phyloP scores from a whole-genome alignment of 2,888 invertebrate genomes.

The Diarsia rubi region DNA sequence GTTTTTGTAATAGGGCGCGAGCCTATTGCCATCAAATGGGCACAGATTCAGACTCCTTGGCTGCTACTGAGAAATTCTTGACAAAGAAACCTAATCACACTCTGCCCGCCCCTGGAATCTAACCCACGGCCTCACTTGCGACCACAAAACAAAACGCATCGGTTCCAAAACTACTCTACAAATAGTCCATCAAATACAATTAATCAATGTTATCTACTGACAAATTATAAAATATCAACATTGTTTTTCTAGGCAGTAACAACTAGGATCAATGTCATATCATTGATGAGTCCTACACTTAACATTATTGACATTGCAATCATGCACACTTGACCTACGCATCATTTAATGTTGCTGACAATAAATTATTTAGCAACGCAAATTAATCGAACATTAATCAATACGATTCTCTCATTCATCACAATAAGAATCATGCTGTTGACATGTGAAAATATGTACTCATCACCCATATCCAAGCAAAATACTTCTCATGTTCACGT shows the following conservation, averaged over 20 bases:
- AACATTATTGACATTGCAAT: slow-evolving; percentile 13
- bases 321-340: slow-evolving; percentile 27
- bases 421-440: slow-evolving; percentile 23
- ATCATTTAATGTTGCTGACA: slow-evolving; percentile 1
- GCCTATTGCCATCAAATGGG: too few relatives aligned
- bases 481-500: neutral
- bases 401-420: slow-evolving; percentile 27
- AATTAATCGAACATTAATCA: slow-evolving; percentile 52
- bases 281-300: neutral
- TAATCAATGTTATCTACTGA: neutral
- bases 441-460: slow-evolving; percentile 26
- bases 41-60: too few relatives aligned
- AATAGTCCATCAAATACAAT: neutral
- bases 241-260: neutral
- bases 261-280: slow-evolving; percentile 7
- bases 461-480: neutral
- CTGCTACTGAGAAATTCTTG: too few relatives aligned
- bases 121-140: too few relatives aligned
- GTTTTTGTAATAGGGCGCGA: too few relatives aligned
- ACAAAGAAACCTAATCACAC: too few relatives aligned
- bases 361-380: slow-evolving; percentile 38
- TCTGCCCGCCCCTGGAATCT: too few relatives aligned
- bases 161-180: too few relatives aligned
- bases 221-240: neutral
- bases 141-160: too few relatives aligned